These are phyloP conservation scores for Rhineura floridana DNA, from an alignment of 2,113 vertebrate species.

Conservation along the genomic window DNA sequence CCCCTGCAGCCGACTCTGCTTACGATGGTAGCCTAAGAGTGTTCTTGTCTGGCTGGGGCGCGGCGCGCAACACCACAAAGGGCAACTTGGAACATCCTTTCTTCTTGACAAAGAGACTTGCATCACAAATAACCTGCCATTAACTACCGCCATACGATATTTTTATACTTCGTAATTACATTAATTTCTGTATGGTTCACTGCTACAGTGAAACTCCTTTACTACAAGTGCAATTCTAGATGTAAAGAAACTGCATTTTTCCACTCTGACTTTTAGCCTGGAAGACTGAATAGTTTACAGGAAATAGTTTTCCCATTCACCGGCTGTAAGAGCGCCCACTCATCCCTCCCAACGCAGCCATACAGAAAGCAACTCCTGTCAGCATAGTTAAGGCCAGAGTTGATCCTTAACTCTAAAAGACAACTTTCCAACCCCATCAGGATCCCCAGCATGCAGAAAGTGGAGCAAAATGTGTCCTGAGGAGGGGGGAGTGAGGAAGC, in stretches of 20 bases:
- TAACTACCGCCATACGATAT: neutral
- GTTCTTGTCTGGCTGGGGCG: no score
- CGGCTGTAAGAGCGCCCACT: neutral
- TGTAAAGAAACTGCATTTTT: neutral
- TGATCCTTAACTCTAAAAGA: slow-evolving; percentile 9
- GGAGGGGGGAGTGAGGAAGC: neutral
- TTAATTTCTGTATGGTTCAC: neutral
- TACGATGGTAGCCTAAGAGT: neutral
- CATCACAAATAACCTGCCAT: neutral
- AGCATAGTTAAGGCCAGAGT: neutral
- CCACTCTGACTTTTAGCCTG: neutral
- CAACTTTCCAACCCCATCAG: neutral
- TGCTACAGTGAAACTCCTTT: neutral
- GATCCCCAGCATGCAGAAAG: neutral
- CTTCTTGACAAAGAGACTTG: neutral
- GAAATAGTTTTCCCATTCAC: neutral
- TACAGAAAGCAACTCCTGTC: neutral
- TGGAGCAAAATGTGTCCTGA: neutral
- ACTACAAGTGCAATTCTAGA: neutral
- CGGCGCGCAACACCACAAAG: neutral
- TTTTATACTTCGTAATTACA: neutral
- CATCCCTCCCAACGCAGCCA: neutral
- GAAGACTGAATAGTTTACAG: neutral
- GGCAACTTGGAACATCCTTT: neutral
- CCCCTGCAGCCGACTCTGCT: neutral